Evolutionary conservation across 2,888 invertebrate species (phyloP), one percentile per base, ranked within the genome.

Genomic region (Drosophila picticornis): DNA sequence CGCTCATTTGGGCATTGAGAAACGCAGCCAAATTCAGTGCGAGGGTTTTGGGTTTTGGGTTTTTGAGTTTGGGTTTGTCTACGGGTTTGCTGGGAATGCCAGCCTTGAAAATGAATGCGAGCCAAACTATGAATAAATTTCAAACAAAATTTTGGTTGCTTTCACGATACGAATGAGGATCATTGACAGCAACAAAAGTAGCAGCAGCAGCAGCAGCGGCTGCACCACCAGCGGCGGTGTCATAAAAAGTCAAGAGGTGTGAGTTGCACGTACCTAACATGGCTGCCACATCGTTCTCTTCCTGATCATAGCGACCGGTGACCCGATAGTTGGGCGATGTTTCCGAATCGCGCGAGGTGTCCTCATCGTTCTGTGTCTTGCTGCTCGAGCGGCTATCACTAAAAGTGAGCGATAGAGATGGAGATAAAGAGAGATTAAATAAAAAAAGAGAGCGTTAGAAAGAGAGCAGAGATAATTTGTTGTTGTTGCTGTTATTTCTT

Each of bases 251-350:
- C 67, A 76, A 80, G 67, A 84, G 83, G 83, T 83, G 73, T 82
- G 88, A 72, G 78, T 68, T 56, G 67, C 32, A 91, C 94, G 93
- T 94, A 96, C 97, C 97, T 75, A 99, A 94, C 97, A 98, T 98
- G 93, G 98, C 98, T 56, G 99, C 99, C 72, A 98, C 99, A 94
- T 99, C 99, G 1, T 98, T 98, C 94, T 99, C 99, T 91, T 99
- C 98, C 83, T 97, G 97, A 93, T 98, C 98, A 93, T 97, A 98
- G 67, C 97, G 95, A 4, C 97, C 97, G 43, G 97, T 87, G 89
- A 97, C 96, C 84, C 97, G 95, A 93, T 96, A 97, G 91, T 96
- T 97, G n/a, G 97, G 97, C 64, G 96, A 96, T 52, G 95, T 98
- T 94, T 98, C 97, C 0, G 97, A 97, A 93, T 98, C 98, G 75